Conservation (phyloP, 2,888 invertebrate species). For the Aromia moschata region DNA sequence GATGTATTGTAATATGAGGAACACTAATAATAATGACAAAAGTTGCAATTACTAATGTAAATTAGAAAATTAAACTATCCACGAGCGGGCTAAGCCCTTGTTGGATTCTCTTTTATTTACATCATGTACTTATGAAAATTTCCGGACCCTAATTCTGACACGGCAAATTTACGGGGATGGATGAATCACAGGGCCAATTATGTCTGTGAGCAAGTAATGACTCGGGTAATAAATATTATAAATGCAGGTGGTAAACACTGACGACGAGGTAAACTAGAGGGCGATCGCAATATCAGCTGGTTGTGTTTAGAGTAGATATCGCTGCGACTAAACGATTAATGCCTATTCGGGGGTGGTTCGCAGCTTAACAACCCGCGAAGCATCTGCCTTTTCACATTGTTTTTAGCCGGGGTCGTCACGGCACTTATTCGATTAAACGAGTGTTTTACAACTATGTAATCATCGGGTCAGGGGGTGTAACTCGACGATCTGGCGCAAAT, state of each 20-base stretch:
- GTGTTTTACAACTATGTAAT: slow-evolving; percentile 37
- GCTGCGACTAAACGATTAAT: slow-evolving; percentile 31
- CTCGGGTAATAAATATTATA: slow-evolving; percentile 9
- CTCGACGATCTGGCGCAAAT: not conserved
- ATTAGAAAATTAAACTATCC: no score
- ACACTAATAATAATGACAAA: no score
- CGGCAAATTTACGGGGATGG: no score
- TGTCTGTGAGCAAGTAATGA: slow-evolving; percentile 4
- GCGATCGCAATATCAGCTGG: slow-evolving; percentile 35
- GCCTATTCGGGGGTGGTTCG: slow-evolving; percentile 29
- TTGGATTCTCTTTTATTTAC: no score
- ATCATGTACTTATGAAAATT: no score
- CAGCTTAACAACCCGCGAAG: slow-evolving; percentile 39
- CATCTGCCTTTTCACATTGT: slow-evolving; percentile 56
- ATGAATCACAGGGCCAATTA: slow-evolving; percentile 24
- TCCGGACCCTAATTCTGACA: no score
- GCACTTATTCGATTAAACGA: slow-evolving; percentile 49
- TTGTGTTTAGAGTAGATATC: slow-evolving; percentile 34
- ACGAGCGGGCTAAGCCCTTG: no score
- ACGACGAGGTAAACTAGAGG: slow-evolving; percentile 34
- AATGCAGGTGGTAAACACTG: slow-evolving; percentile 34
- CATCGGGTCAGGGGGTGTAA: slow-evolving; percentile 9
- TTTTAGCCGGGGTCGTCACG: slow-evolving; percentile 48
- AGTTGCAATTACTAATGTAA: no score
- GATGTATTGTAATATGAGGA: no score